A percentile compares a stretch with the other conserved stretches of the same genome.
Conservation (phyloP, 1,140 invertebrate species). For the Brachionus rotundiformis region DNA sequence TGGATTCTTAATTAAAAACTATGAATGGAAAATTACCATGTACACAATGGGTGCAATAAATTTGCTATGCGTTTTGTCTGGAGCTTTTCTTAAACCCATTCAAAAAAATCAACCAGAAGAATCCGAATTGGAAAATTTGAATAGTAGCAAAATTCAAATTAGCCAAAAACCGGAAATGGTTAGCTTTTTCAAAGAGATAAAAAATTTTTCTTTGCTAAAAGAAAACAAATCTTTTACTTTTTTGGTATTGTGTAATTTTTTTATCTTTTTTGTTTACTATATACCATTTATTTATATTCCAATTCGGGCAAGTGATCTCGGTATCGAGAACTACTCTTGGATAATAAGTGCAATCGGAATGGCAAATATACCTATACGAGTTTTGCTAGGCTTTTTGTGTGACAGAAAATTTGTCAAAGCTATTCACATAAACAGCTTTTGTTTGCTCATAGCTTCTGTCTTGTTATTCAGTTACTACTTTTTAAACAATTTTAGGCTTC, state of each 20-base stretch:
- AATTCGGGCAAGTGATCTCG: not conserved
- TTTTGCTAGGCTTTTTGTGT: not conserved
- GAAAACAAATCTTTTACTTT: constrained; percentile 1
- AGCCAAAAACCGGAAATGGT: not conserved
- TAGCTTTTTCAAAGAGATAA: constrained; percentile 31
- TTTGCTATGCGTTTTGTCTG: too few relatives aligned
- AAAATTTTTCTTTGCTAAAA: not conserved
- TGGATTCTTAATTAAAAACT: too few relatives aligned
- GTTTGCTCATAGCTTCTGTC: not conserved
- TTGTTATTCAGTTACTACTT: not conserved
- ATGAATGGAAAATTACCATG: too few relatives aligned
- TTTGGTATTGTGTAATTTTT: not conserved
- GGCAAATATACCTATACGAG: constrained; percentile 9
- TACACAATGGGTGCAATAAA: too few relatives aligned
- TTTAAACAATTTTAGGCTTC: not conserved
- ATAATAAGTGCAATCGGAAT: not conserved
- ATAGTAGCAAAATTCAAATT: not conserved
- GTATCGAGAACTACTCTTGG: not conserved
- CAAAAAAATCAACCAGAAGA: not conserved
- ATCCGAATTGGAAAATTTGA: not conserved
- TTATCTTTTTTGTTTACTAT: constrained; percentile 5
- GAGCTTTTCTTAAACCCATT: too few relatives aligned
- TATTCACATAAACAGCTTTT: not conserved
- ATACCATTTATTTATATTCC: constrained; percentile 9
- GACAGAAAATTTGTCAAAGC: not conserved